Conservation (phyloP, 2,113 vertebrate species). For the chimpanzee (Pan troglodytes) region NHGRI_mPanTro3-v2.1_pri NC_072404.2:94066501-94067000, state of each 20-base stretch:
- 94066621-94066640: not conserved
- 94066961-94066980: not conserved
- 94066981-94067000: not conserved
- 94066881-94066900: not conserved
- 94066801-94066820: not conserved
- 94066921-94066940: not conserved
- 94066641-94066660: not conserved
- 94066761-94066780: not conserved
- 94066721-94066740: not conserved
- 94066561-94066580: not conserved
- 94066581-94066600: not conserved
- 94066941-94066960: not conserved
- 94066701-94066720: not conserved
- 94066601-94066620: not conserved
- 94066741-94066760: not conserved
- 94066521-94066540: not conserved
- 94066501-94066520: not conserved
- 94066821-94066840: not conserved
- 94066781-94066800: not conserved
- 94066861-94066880: not conserved
- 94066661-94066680: not conserved
- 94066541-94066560: not conserved
- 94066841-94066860: not conserved
- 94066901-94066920: not conserved
- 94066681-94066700: not conserved